These are phyloP conservation scores for Andrena cerasifolii DNA, from an alignment of 1,140 invertebrate genomes.

Conservation along the genomic window DNA sequence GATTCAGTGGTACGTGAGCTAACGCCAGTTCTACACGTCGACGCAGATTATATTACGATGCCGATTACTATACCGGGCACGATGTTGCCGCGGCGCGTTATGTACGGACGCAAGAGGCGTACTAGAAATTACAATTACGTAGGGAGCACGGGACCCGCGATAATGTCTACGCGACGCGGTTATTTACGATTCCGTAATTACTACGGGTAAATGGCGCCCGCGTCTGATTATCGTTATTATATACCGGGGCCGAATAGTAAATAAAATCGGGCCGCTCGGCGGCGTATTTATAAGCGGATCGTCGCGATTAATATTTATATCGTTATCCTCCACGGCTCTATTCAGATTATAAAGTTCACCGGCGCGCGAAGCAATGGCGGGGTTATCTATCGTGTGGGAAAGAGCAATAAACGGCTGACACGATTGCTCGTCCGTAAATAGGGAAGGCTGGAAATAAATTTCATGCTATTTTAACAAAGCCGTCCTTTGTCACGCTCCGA, in stretches of 20 bases:
- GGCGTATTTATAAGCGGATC: background rate
- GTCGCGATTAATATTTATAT: conserved; percentile 20
- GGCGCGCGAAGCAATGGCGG: background rate
- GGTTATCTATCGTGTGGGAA: background rate
- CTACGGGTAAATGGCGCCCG: conserved; percentile 12
- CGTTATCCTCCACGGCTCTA: background rate
- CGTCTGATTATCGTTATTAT: conserved; percentile 29
- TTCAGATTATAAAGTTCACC: background rate
- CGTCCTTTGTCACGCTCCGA: background rate
- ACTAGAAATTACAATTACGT: conserved; percentile 59
- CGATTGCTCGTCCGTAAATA: background rate
- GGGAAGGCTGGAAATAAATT: too few species aligned
- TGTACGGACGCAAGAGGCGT: conserved; percentile 44
- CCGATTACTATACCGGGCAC: conserved; percentile 64
- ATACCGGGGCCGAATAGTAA: background rate
- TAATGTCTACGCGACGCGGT: conserved; percentile 52
- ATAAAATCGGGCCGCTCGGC: conserved; percentile 13
- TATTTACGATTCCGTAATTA: conserved; percentile 45
- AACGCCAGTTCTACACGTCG: conserved; percentile 54
- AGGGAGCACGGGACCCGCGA: conserved; percentile 30
- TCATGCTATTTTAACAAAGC: too few species aligned
- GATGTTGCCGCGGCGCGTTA: conserved; percentile 24
- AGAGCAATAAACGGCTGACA: background rate
- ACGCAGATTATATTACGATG: conserved; percentile 64
- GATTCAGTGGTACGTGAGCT: conserved; percentile 64